Evolutionary conservation across 2,797 vertebrate species (phyloP).

Genomic region (Mormyrus proboscirostris): DNA sequence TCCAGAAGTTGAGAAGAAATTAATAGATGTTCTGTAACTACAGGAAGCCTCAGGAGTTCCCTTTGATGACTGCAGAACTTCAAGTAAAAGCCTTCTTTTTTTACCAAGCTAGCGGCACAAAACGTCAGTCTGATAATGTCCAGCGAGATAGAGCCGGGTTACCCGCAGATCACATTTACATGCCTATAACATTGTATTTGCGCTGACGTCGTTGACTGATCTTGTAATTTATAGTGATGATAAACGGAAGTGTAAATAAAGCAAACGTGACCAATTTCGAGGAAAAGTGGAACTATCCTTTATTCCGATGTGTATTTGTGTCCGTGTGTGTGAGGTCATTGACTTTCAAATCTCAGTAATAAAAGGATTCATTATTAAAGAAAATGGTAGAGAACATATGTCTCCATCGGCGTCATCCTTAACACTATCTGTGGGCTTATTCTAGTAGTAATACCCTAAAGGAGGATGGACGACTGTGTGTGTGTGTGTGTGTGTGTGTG

Average conservation of each 20-base stretch:
- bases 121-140: neutral
- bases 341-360: neutral
- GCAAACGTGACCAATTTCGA: neutral
- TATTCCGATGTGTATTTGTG: neutral
- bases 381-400: neutral
- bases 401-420: neutral
- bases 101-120: neutral
- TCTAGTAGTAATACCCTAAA: neutral
- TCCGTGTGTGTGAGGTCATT: neutral
- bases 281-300: neutral
- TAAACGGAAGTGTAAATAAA: neutral
- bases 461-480: neutral
- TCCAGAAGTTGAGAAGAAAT: neutral
- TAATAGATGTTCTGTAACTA: neutral
- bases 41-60: neutral
- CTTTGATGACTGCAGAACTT: neutral
- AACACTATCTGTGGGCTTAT: neutral
- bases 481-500: slow-evolving; percentile 4
- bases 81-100: neutral
- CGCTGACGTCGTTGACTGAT: neutral
- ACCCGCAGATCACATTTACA: neutral
- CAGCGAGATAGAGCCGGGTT: neutral
- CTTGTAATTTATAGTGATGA: neutral
- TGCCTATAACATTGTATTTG: neutral
- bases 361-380: neutral